phyloP scores from a whole-genome alignment of 1,140 invertebrate species.

The Lasaia peninsularis region DNA sequence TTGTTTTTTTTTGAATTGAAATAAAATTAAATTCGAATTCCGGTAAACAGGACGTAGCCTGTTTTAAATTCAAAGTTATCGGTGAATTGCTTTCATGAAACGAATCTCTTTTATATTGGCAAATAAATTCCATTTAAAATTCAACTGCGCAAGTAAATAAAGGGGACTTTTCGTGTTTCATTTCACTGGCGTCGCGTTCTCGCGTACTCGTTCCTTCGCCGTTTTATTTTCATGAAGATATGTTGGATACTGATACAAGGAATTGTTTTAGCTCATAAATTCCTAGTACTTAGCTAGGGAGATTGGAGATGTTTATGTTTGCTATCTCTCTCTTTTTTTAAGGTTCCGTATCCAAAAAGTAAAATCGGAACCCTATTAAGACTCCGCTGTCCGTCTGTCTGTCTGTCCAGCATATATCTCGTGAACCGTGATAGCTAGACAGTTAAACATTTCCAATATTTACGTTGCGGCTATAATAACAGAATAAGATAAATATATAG shows the following conservation, averaged over 20 bases:
- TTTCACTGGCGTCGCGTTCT: slow-evolving; percentile 34
- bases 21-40: too few species aligned
- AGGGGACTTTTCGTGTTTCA: slow-evolving; percentile 56
- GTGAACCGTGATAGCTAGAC: too few species aligned
- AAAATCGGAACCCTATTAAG: too few species aligned
- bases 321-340: too few species aligned
- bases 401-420: too few species aligned
- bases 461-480: too few species aligned
- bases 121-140: slow-evolving; percentile 62
- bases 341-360: too few species aligned
- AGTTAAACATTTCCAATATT: too few species aligned
- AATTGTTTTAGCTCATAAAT: slow-evolving; percentile 1
- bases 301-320: too few species aligned
- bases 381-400: too few species aligned
- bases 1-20: too few species aligned
- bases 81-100: slow-evolving; percentile 32
- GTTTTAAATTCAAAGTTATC: slow-evolving; percentile 26
- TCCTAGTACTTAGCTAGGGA: not conserved
- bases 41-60: slow-evolving; percentile 6
- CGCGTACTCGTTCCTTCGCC: slow-evolving; percentile 36
- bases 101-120: slow-evolving; percentile 54
- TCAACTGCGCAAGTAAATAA: slow-evolving; percentile 50
- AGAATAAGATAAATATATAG: too few species aligned
- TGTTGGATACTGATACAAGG: slow-evolving; percentile 24
- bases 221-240: slow-evolving; percentile 61